A percentile compares a stretch with the other conserved stretches of the same genome.
phyloP scores from a whole-genome alignment of 2,888 invertebrate species.

The Atethmia centrago region DNA sequence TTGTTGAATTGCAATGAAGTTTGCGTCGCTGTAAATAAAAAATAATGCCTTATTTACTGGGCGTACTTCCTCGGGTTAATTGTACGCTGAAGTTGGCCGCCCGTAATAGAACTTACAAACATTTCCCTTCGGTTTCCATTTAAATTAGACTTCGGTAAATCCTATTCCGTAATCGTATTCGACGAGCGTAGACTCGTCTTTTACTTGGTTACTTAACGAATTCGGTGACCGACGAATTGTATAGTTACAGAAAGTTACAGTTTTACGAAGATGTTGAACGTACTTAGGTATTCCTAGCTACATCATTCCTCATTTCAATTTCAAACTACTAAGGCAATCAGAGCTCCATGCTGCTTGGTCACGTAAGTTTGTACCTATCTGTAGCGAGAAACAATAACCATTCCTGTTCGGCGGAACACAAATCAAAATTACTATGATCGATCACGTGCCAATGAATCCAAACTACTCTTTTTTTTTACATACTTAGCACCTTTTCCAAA shows the following conservation, averaged over 20 bases:
- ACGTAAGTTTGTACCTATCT: background rate
- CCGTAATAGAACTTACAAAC: constrained; percentile 51
- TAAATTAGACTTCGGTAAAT: constrained; percentile 48
- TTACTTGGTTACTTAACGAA: constrained; percentile 32
- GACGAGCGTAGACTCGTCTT: constrained; percentile 13
- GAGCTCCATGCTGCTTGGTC: constrained; percentile 5
- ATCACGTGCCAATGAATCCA: background rate
- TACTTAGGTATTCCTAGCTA: constrained; percentile 5
- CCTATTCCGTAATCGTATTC: constrained; percentile 38
- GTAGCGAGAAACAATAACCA: constrained; percentile 4
- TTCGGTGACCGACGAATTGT: constrained; percentile 8
- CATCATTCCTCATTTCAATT: constrained; percentile 4
- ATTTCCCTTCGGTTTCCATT: constrained; percentile 37
- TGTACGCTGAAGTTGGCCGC: constrained; percentile 38
- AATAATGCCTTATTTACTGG: constrained; percentile 54
- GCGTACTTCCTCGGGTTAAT: constrained; percentile 46
- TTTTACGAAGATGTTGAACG: constrained; percentile 5
- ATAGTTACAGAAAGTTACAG: background rate
- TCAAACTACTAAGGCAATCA: constrained; percentile 22
- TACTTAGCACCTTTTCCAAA: background rate
- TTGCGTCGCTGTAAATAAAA: constrained; percentile 41
- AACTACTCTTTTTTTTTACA: background rate
- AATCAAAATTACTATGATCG: constrained; percentile 1
- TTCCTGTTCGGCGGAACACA: background rate
- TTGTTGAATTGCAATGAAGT: constrained; percentile 55